Evolutionary conservation across 2,797 vertebrate species (phyloP).

Genomic region (Phaenicophaeus curvirostris): DNA sequence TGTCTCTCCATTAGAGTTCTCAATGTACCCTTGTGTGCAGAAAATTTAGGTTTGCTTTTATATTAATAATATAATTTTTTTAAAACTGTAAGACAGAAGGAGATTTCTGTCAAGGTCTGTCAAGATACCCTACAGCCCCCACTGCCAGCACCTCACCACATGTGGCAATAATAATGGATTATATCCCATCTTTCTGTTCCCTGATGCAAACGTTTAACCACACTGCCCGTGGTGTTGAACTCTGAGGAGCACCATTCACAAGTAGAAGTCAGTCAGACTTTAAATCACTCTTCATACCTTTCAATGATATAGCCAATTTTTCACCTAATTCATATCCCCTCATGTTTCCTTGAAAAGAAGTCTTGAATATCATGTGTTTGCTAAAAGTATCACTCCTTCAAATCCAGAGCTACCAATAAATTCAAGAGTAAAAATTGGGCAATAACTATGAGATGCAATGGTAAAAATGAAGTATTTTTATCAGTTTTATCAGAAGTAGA

Average conservation of each 20-base stretch:
- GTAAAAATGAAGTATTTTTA: not conserved
- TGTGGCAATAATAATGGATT: not conserved
- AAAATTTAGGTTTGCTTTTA: not conserved
- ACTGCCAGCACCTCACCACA: fast-evolving
- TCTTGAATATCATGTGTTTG: not conserved
- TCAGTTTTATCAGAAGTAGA: not conserved
- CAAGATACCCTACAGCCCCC: not conserved
- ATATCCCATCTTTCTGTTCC: not conserved
- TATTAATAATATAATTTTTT: not conserved
- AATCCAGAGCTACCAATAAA: not conserved
- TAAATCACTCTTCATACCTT: not conserved
- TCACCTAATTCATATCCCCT: not conserved
- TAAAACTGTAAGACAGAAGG: not conserved
- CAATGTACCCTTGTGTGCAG: not conserved
- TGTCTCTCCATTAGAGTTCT: not conserved
- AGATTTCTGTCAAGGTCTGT: too few species aligned
- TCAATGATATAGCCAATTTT: not conserved
- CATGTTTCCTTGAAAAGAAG: not conserved
- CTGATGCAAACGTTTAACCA: not conserved
- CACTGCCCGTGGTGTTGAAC: not conserved
- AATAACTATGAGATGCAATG: not conserved
- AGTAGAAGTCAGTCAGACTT: not conserved
- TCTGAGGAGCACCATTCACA: not conserved
- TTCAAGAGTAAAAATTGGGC: not conserved
- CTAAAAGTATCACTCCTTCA: not conserved